Evolutionary conservation across 2,797 vertebrate genomes (phyloP), one percentile per base, ranked within the genome.

Genomic region (Dicrostonyx torquatus): DNA sequence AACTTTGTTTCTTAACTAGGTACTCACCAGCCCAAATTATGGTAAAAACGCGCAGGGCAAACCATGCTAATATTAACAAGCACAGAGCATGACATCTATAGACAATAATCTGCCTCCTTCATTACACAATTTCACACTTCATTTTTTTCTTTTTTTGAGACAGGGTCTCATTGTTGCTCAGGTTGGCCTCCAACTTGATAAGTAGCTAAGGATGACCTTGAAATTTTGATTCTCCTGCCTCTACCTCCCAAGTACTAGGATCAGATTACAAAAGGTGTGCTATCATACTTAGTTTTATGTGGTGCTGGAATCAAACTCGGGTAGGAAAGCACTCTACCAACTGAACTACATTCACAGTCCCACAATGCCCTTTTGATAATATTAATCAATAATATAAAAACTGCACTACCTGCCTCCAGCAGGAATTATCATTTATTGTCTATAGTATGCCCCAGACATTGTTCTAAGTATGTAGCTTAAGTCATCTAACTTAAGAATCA

Each of bases 1-100:
- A 93, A n/a, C 18, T n/a, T 96, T 9, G 34, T 70, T 93, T 92
- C 34, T 93, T 86, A 91, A 78, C 60, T 37, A 84, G 43, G 83
- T 84, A 94, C 58, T 64, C 58, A 91, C 37, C 11, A 79, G 24
- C 11, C 87, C 75, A 90, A 76, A 83, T 86, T 86, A 64, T 60
- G 79, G 68, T 10, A 86, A 79, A 90, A 92, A 86, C 3, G 0
- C 14, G 77, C 7, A 83, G 45, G 58, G 91, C 68, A 94, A 87
- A 93, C 31, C 78, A 55, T 73, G 60, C 64, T 83, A 83, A n/a
- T 17, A 66, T 10, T 62, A 94, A 91, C 6, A 80, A 22, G 31
- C 58, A 60, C 0, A 93, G 12, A 93, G 18, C 13, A 91, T 62
- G 18, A 43, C 53, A 43, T 58, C 20, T 89, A n/a, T 14, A 70